Evolutionary conservation across 2,888 invertebrate species (phyloP), one percentile per base, ranked within the genome.

Genomic region (Dusona sp.): DNA sequence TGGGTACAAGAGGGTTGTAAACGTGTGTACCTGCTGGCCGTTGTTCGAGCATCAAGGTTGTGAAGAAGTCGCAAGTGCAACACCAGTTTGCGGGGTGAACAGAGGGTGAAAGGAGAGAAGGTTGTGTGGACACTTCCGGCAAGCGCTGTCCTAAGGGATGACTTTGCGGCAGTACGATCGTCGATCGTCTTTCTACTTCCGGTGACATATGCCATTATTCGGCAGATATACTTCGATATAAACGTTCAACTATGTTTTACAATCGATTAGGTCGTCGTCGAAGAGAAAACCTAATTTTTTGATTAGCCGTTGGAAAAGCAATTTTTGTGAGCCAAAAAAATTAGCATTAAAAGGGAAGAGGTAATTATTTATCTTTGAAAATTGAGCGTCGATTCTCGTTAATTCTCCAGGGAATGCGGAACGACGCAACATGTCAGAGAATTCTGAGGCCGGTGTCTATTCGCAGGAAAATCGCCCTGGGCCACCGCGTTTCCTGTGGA

Each of bases 131-230:
- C 82, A 88, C 79, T 84, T 85, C 85, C 83, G 88, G 84, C 68
- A 80, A 83, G 83, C 70, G 78, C 75, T 54, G 83, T 77, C 70
- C 64, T 54, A 80, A 79, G 86, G 87, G 84, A 78, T 84, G 85
- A 87, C 87, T 84, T 88, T 80, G 83, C 80, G 70, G 77, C 86
- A 88, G 88, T 87, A 88, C 87, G 88, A 79, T 89, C 88, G 87
- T 84, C 89, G 88, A 89, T 89, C 88, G 83, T 83, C 80, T 89
- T 89, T 85, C 88, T 88, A 88, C 88, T 87, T 88, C 87, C 83
- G 86, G 88, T 86, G 88, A 88, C 89, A 87, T 86, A 88, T 90
- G 89, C 86, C 89, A 88, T 88, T 75, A 64, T 51, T 38, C 33
- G 4, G 11, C 29, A 25, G 29, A 61, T 61, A 61, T 29, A 29